Percentiles rank a stretch among this genome's conserved stretches.
Conservation (phyloP, 1,140 invertebrate species). For the Stratiolaelaps scimitus region DNA sequence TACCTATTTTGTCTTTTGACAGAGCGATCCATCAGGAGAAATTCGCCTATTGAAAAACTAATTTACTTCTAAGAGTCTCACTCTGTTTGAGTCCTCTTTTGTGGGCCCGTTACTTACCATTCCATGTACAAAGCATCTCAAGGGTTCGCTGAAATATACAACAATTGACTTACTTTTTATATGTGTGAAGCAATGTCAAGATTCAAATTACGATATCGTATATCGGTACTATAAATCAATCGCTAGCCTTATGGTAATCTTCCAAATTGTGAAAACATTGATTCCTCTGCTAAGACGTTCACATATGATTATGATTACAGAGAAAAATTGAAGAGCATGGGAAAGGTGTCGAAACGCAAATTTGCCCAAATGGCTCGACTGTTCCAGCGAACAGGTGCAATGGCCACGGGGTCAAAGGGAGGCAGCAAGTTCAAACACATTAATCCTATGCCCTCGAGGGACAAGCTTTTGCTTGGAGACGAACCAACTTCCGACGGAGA, state of each 20-base stretch:
- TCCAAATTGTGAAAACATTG: too few species aligned
- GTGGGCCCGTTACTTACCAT: too few species aligned
- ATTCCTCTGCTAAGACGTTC: background rate
- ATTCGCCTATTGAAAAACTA: too few species aligned
- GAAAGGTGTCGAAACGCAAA: constrained; percentile 69
- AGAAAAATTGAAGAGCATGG: constrained; percentile 72
- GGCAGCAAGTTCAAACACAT: constrained; percentile 26
- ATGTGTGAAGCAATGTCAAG: background rate
- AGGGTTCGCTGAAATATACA: too few species aligned
- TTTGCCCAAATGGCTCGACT: constrained; percentile 64
- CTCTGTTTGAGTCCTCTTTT: too few species aligned
- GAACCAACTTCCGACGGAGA: constrained; percentile 18
- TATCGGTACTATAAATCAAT: background rate
- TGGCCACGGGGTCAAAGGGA: constrained; percentile 16
- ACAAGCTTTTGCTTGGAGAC: constrained; percentile 14
- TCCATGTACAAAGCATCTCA: too few species aligned
- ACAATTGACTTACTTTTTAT: too few species aligned
- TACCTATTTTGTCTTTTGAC: background rate
- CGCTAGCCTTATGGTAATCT: too few species aligned
- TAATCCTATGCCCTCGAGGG: constrained; percentile 11
- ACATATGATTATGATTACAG: constrained; percentile 50
- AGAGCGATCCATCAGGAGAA: background rate
- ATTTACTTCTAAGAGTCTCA: too few species aligned
- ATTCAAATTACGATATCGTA: background rate
- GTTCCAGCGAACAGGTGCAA: constrained; percentile 42